Evolutionary conservation across 2,797 vertebrate genomes (phyloP).

Genomic region (Anabas testudineus): DNA sequence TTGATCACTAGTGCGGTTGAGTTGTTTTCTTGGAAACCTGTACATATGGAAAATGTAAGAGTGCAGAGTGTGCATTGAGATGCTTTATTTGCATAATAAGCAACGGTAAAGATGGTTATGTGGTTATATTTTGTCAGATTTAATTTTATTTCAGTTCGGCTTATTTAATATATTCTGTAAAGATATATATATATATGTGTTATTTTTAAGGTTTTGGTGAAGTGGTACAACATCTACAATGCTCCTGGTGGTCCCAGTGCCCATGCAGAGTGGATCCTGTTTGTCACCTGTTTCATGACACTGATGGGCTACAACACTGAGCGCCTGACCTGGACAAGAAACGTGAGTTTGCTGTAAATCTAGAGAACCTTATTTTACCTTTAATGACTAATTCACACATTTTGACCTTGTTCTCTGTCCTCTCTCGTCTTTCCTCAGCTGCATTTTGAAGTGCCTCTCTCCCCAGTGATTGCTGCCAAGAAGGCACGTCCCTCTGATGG

Average conservation of each 20-base stretch:
- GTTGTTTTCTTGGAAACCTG: no score
- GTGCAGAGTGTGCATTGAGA: background rate
- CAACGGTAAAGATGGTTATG: no score
- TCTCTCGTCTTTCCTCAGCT: constrained; percentile 82
- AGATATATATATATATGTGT: no score
- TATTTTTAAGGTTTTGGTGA: constrained; percentile 87
- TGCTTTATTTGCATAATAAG: no score
- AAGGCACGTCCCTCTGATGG: constrained; percentile 96
- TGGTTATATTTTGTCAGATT: no score
- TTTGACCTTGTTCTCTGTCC: constrained; percentile 38
- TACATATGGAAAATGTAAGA: background rate
- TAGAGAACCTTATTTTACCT: constrained; percentile 1
- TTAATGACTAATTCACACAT: background rate
- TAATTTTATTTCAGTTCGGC: background rate
- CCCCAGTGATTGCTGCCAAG: constrained; percentile 98
- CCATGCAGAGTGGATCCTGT: constrained; percentile 95
- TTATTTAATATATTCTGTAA: background rate
- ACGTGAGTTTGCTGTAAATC: constrained; percentile 83
- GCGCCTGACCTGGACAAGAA: constrained; percentile 92
- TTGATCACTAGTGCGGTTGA: no score
- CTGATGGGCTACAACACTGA: constrained; percentile 99
- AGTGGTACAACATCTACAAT: constrained; percentile 98
- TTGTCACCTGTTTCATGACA: constrained; percentile 95
- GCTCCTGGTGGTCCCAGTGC: constrained; percentile 94
- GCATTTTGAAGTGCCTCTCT: constrained; percentile 96